phyloP scores from a whole-genome alignment of 2,888 invertebrate genomes.

The Acleris emargana region DNA sequence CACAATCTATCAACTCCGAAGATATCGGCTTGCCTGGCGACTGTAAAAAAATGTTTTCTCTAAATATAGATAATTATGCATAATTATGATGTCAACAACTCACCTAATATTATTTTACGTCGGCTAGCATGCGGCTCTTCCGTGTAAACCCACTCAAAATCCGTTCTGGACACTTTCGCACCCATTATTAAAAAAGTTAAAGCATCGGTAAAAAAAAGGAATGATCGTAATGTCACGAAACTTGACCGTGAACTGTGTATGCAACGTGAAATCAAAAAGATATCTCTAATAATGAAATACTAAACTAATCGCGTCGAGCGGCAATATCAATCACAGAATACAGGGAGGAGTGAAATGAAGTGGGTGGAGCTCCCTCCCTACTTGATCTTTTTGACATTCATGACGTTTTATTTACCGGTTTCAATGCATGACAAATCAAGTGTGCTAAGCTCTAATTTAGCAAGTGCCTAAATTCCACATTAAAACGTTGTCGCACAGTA shows the following conservation, averaged over 20 bases:
- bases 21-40: not conserved
- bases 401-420: not conserved
- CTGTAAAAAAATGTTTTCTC: not conserved
- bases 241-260: constrained; percentile 21
- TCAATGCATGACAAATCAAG: not conserved
- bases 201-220: constrained; percentile 14
- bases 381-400: not conserved
- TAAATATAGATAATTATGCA: constrained; percentile 7
- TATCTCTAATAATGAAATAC: constrained; percentile 17
- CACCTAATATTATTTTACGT: constrained; percentile 96
- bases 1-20: not conserved
- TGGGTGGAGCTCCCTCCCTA: not conserved
- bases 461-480: not conserved
- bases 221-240: constrained; percentile 1
- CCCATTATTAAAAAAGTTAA: constrained; percentile 88
- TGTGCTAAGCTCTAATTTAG: not conserved
- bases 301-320: not conserved
- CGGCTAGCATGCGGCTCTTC: constrained; percentile 99
- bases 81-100: constrained; percentile 43
- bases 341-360: not conserved
- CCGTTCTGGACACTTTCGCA: constrained; percentile 94
- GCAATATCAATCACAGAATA: no score
- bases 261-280: constrained; percentile 3
- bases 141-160: constrained; percentile 98
- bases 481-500: not conserved